Evolutionary conservation across 2,113 vertebrate genomes (phyloP).

Genomic region (Pluvialis apricaria): DNA sequence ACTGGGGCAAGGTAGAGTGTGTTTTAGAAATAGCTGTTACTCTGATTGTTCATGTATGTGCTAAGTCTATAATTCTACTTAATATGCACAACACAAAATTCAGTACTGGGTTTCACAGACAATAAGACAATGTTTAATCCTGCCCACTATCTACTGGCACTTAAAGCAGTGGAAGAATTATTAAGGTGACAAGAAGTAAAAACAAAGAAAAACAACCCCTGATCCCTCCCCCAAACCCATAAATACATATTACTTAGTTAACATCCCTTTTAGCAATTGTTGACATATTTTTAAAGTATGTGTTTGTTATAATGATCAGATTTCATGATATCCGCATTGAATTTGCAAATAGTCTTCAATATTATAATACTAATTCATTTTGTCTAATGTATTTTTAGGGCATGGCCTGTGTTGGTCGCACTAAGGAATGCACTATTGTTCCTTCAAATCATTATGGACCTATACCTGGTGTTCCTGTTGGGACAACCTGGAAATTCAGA

Average conservation of each 20-base stretch:
- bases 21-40: constrained; percentile 42
- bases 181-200: not conserved
- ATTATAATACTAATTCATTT: not conserved
- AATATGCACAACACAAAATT: constrained; percentile 1
- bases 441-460: constrained; percentile 98
- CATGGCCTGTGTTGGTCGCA: constrained; percentile 98
- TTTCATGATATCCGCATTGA: not conserved
- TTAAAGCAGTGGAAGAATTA: not conserved
- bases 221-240: not conserved
- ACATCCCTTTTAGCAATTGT: not conserved
- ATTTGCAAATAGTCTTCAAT: not conserved
- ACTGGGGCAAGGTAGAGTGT: constrained; percentile 94
- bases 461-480: constrained; percentile 93
- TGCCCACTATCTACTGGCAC: not conserved
- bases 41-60: constrained; percentile 16
- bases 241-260: not conserved
- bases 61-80: not conserved
- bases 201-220: not conserved
- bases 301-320: not conserved
- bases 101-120: constrained; percentile 11
- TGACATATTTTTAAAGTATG: not conserved
- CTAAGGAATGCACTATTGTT: constrained; percentile 97
- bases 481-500: constrained; percentile 97
- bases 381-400: constrained; percentile 77
- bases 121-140: not conserved